These are phyloP conservation scores for Sebastes glaucus DNA, from an alignment of 2,797 vertebrate species.

Conservation along the genomic window DNA sequence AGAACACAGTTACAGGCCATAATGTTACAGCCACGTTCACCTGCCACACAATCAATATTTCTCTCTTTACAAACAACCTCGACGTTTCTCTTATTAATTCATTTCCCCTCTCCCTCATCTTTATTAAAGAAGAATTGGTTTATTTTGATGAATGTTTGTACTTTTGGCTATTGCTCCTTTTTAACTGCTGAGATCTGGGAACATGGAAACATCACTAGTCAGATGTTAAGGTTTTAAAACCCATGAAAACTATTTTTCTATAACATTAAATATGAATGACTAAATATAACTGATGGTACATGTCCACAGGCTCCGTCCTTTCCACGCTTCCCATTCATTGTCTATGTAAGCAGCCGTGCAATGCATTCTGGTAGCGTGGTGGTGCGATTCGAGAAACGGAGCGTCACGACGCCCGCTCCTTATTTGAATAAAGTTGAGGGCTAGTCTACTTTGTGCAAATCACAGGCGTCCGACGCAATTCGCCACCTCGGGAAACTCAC, in stretches of 20 bases:
- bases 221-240: background rate
- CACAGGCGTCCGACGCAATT: no score
- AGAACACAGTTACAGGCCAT: background rate
- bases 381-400: no score
- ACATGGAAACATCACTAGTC: background rate
- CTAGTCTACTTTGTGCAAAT: no score
- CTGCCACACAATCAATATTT: background rate
- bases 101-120: background rate
- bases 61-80: background rate
- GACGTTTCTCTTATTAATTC: background rate
- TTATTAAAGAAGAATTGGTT: background rate
- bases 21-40: background rate
- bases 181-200: background rate
- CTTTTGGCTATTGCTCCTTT: background rate
- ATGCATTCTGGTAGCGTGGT: no score
- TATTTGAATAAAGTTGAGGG: no score
- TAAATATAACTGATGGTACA: background rate
- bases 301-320: no score
- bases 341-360: no score
- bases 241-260: background rate
- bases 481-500: no score
- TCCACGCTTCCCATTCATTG: no score
- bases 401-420: no score
- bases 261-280: background rate
- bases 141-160: background rate